These are phyloP conservation scores for Mycalesis mineus DNA, from an alignment of 2,888 invertebrate species.

Conservation along the genomic window DNA sequence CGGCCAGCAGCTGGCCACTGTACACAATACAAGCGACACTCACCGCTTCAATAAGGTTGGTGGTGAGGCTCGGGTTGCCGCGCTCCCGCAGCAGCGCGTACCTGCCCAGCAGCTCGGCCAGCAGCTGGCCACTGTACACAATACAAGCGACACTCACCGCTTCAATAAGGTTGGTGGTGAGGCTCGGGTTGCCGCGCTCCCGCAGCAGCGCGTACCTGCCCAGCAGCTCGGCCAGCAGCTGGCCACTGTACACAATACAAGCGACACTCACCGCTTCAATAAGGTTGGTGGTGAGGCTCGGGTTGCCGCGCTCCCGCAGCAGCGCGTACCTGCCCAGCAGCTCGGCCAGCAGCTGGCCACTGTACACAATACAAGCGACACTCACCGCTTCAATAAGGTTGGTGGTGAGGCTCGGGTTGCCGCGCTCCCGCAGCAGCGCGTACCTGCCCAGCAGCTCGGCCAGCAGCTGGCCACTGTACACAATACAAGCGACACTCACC, in stretches of 20 bases:
- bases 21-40: too few species aligned
- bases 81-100: constrained; percentile 96
- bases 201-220: constrained; percentile 96
- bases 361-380: too few species aligned
- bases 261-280: constrained; percentile 73
- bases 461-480: too few species aligned
- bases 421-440: constrained; percentile 94
- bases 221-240: constrained; percentile 95
- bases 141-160: constrained; percentile 68
- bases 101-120: constrained; percentile 94
- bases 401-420: constrained; percentile 81
- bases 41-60: constrained; percentile 77
- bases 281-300: constrained; percentile 72
- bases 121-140: too few species aligned
- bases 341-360: constrained; percentile 97
- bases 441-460: constrained; percentile 98
- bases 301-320: constrained; percentile 93
- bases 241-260: too few species aligned
- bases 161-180: constrained; percentile 76
- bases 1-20: too few species aligned
- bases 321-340: constrained; percentile 96
- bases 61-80: constrained; percentile 82
- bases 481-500: too few species aligned
- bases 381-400: constrained; percentile 76
- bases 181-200: constrained; percentile 87